Conservation (phyloP, 2,113 vertebrate genomes). For the Lycaon pictus region DNA sequence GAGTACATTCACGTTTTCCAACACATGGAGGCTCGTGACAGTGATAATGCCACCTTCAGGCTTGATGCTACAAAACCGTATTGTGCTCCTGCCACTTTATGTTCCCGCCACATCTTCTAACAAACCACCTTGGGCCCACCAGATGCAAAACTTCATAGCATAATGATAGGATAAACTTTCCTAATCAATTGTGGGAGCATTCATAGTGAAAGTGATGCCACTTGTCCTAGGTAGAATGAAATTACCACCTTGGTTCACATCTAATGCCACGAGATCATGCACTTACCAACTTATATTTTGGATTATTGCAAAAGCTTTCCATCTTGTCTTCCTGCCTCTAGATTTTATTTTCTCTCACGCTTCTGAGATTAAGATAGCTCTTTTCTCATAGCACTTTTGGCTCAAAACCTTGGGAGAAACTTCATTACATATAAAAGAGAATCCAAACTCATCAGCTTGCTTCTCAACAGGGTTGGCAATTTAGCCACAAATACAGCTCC, state of each 20-base stretch:
- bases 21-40: not conserved
- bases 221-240: not conserved
- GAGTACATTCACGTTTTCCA: not conserved
- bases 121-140: not conserved
- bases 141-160: not conserved
- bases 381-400: not conserved
- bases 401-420: not conserved
- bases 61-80: not conserved
- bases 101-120: not conserved
- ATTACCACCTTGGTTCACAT: not conserved
- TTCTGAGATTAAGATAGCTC: not conserved
- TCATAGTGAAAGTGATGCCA: not conserved
- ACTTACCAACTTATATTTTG: not conserved
- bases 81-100: not conserved
- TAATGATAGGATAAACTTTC: not conserved
- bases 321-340: not conserved
- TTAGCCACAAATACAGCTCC: not conserved
- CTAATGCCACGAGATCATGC: not conserved
- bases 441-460: not conserved
- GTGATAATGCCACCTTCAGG: not conserved
- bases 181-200: too few relatives aligned
- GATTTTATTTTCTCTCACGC: not conserved
- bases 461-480: not conserved
- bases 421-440: not conserved
- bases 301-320: not conserved